phyloP scores from a whole-genome alignment of 92 coral and sea anemone genomes.

The Porites divaricata region DNA sequence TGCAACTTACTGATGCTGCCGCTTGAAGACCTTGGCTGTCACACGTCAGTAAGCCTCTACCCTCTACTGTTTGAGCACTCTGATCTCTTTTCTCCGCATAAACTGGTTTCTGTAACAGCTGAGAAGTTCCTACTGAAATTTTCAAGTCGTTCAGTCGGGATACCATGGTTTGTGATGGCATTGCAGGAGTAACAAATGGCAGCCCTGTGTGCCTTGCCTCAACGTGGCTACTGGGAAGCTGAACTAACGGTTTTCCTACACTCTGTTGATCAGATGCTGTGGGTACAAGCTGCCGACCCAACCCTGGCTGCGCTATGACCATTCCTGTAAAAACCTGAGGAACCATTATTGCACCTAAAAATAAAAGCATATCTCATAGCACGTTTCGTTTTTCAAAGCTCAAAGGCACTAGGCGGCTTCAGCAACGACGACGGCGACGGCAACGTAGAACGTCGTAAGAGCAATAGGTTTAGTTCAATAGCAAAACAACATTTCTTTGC shows the following conservation, averaged over 20 bases:
- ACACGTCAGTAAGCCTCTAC: not conserved
- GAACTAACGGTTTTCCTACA: not conserved
- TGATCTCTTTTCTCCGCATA: not conserved
- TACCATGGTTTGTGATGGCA: not conserved
- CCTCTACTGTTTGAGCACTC: conserved; percentile 9
- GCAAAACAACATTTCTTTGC: no score
- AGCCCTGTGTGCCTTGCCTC: not conserved
- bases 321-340: not conserved
- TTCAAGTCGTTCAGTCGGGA: conserved; percentile 11
- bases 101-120: not conserved
- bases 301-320: not conserved
- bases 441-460: no score
- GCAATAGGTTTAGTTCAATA: no score
- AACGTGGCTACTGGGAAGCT: not conserved
- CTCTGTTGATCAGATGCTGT: conserved; percentile 24
- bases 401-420: no score
- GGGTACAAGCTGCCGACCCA: not conserved
- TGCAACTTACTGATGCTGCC: not conserved
- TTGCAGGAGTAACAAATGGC: not conserved
- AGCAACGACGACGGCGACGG: no score
- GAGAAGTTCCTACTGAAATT: not conserved
- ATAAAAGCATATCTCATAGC: no score
- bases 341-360: conserved; percentile 3
- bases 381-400: no score
- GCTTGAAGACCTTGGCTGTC: not conserved